Percentiles rank a stretch among this genome's conserved stretches.
Conservation (phyloP, 2,888 invertebrate genomes). For the Mycalesis mineus region DNA sequence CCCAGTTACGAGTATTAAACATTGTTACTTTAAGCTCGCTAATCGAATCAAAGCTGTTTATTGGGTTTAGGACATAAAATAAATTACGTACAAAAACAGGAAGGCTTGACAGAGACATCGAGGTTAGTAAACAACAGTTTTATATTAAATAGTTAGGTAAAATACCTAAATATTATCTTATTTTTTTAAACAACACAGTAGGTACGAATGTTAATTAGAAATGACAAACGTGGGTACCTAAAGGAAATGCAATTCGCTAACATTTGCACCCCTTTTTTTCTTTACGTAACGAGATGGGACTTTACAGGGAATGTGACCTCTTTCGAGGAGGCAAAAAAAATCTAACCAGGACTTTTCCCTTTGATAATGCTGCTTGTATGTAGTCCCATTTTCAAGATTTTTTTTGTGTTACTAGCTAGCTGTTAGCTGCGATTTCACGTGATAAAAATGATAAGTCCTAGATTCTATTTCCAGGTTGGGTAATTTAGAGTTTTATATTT, state of each 20-base stretch:
- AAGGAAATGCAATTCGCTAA: background rate
- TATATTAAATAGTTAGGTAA: too few species aligned
- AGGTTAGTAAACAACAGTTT: too few species aligned
- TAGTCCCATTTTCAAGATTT: background rate
- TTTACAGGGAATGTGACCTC: conserved; percentile 9
- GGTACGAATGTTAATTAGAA: background rate
- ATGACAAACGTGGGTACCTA: background rate
- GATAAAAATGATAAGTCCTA: background rate
- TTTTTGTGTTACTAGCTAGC: background rate
- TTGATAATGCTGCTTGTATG: background rate
- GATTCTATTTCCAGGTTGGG: too few species aligned
- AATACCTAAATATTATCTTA: too few species aligned
- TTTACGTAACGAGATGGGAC: conserved; percentile 14
- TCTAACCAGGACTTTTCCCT: conserved; percentile 8
- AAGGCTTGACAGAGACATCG: too few species aligned
- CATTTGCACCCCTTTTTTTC: background rate
- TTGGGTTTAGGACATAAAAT: too few species aligned
- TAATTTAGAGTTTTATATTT: too few species aligned
- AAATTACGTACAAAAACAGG: too few species aligned
- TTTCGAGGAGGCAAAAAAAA: conserved; percentile 8
- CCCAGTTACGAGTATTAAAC: too few species aligned
- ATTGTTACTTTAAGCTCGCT: too few species aligned
- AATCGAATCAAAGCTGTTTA: too few species aligned
- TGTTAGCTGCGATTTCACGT: background rate
- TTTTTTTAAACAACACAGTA: too few species aligned